Evolutionary conservation across 2,113 vertebrate species (phyloP).

Genomic region (Sapajus apella): DNA sequence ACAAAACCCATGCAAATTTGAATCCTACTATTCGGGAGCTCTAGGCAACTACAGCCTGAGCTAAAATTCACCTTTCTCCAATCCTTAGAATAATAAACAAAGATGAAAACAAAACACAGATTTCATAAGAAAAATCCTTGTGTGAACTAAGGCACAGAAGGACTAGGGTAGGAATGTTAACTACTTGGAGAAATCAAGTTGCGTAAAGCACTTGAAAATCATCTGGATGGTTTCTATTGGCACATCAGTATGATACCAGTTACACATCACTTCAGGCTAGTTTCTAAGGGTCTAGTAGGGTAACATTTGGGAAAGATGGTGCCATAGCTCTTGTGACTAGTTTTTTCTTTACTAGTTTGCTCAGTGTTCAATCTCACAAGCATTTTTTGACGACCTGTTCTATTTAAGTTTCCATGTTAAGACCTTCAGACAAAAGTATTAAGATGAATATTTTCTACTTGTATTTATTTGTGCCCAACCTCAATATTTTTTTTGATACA

Average conservation of each 20-base stretch:
- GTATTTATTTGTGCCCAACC: not conserved
- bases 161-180: not conserved
- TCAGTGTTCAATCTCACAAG: not conserved
- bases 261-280: not conserved
- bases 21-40: not conserved
- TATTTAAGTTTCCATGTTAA: not conserved
- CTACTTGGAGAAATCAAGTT: not conserved
- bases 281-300: not conserved
- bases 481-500: not conserved
- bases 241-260: not conserved
- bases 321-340: not conserved
- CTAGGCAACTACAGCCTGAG: not conserved
- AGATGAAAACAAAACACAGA: not conserved
- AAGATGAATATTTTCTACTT: not conserved
- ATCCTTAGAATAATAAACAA: constrained; percentile 13
- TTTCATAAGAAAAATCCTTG: not conserved
- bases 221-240: not conserved
- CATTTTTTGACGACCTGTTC: not conserved
- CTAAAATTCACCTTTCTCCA: constrained; percentile 8
- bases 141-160: not conserved
- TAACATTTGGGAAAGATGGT: not conserved
- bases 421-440: not conserved
- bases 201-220: not conserved
- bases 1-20: not conserved
- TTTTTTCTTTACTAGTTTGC: not conserved